These are phyloP conservation scores for Miltochrista miniata DNA, from an alignment of 2,888 invertebrate species.

Conservation along the genomic window DNA sequence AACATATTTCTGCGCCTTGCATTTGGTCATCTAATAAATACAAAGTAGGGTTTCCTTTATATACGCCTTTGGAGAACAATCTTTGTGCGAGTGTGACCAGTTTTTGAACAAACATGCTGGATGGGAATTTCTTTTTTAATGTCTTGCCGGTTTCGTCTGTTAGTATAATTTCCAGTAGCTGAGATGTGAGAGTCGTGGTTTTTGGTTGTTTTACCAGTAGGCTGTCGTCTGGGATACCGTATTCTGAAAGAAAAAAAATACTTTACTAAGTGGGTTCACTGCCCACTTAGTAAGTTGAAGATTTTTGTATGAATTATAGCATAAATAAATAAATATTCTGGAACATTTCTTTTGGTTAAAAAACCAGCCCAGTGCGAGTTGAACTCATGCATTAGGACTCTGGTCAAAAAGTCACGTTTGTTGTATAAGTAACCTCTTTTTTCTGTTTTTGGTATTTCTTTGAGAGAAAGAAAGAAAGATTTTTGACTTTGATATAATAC, in stretches of 20 bases:
- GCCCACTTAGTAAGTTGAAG: too few species aligned
- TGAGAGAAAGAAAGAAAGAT: too few species aligned
- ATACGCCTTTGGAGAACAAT: constrained; percentile 83
- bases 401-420: too few species aligned
- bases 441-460: too few species aligned
- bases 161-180: constrained; percentile 84
- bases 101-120: constrained; percentile 92
- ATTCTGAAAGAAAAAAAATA: constrained; percentile 82
- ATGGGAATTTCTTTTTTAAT: constrained; percentile 88
- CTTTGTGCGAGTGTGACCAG: constrained; percentile 91
- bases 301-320: too few species aligned
- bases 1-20: constrained; percentile 86
- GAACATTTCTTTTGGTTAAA: too few species aligned
- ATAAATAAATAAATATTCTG: too few species aligned
- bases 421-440: too few species aligned
- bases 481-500: too few species aligned
- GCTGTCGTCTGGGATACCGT: constrained; percentile 92
- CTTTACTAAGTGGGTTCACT: too few species aligned
- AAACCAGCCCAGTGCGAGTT: too few species aligned
- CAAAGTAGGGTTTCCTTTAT: constrained; percentile 66
- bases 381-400: too few species aligned
- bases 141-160: constrained; percentile 82
- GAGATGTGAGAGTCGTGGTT: constrained; percentile 86
- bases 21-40: constrained; percentile 82
- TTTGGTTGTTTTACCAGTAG: constrained; percentile 82